A percentile compares a stretch with the other conserved stretches of the same genome.
Evolutionary conservation across 2,888 invertebrate genomes (phyloP).

Genomic region (Nipponacmea schrenckii): DNA sequence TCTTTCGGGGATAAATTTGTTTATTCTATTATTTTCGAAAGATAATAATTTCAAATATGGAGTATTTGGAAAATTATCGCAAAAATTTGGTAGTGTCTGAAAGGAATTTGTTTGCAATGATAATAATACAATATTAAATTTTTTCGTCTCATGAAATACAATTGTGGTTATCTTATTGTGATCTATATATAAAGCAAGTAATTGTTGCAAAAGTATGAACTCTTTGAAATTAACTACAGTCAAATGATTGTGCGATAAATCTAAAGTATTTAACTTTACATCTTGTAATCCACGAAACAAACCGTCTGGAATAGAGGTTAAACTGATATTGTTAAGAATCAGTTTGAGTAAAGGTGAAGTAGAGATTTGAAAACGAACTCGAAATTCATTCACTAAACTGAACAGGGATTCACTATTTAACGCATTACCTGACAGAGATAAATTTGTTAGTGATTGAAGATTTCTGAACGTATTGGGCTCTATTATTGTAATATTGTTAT

Average conservation of each 20-base stretch:
- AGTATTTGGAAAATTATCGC: not conserved
- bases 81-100: not conserved
- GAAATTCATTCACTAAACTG: no score
- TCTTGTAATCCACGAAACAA: not conserved
- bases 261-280: not conserved
- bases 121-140: not conserved
- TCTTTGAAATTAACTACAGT: not conserved
- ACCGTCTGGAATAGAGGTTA: no score
- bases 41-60: not conserved
- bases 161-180: not conserved
- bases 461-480: not conserved
- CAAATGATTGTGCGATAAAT: not conserved
- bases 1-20: not conserved
- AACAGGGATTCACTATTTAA: not conserved
- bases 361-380: no score
- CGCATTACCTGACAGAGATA: not conserved
- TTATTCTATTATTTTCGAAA: not conserved
- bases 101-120: no score
- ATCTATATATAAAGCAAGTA: not conserved
- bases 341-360: no score
- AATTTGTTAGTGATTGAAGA: not conserved
- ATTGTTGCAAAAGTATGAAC: not conserved
- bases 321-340: no score
- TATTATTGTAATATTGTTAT: not conserved
- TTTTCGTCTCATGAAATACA: not conserved